Evolutionary conservation across 2,113 vertebrate genomes (phyloP), one percentile per base, ranked within the genome.

Genomic region (Cebidichthys violaceus): DNA sequence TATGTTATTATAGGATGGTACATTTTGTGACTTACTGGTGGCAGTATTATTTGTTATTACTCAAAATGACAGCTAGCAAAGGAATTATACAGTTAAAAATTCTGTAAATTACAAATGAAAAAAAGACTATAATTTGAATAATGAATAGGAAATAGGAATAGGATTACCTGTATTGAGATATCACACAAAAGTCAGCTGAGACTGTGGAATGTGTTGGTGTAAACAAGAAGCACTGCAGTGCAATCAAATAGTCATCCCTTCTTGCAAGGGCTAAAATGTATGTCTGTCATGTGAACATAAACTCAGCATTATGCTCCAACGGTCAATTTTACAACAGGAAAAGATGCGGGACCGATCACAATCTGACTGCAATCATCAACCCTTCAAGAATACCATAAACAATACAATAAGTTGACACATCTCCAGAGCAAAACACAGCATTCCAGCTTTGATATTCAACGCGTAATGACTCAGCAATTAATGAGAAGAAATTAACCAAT

Each of bases 391-490:
- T 4, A 75, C 43, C 0, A 2, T 52, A 81, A 71, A 62, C 60
- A 55, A 68, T 54, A 65, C 45, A 65, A 45, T 31, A 57, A 29
- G 61, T 2, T 70, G 52, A 54, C 50, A 37, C n/a, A 55, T 35
- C 27, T 45, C 35, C 41, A 73, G 66, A 69, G 69, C 13, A 83
- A 55, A 70, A 77, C 7, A 11, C 24, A 24, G 14, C 27, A 27
- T 57, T 67, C 66, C 11, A 50, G 57, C 52, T 33, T 11, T 20
- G 39, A 75, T 24, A 54, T 85, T 70, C 57, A 60, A 33, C 9
- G 6, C 43, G 61, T 60, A 85, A 64, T 76, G 35, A 81, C 52
- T 80, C 73, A 61, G 27, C 43, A 33, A 72, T 77, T 64, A 79
- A 70, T 71, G 41, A 77, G 10, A 60, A 55, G 41, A 67, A 77